These are phyloP conservation scores for Hyles vespertilio DNA, from an alignment of 1,140 invertebrate genomes.

Conservation along the genomic window DNA sequence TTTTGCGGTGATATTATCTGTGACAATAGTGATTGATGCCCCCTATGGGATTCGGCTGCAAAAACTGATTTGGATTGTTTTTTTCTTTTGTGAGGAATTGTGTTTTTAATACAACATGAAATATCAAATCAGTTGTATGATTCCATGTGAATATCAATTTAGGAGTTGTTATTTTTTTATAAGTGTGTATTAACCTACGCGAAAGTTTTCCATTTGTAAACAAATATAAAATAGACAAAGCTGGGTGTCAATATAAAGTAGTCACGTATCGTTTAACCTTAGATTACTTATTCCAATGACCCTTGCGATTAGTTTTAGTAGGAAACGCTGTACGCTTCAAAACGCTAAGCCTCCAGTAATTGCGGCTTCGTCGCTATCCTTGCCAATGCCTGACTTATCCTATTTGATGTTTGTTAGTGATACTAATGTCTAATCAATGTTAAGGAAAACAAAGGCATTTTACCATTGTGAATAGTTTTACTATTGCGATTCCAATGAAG, in stretches of 20 bases:
- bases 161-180: too few relatives aligned
- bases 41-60: too few relatives aligned
- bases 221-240: background rate
- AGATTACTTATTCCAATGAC: slow-evolving; percentile 39
- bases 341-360: slow-evolving; percentile 54
- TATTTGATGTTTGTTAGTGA: slow-evolving; percentile 36
- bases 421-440: slow-evolving; percentile 13
- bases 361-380: slow-evolving; percentile 41
- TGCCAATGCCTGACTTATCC: slow-evolving; percentile 37
- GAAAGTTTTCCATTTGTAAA: background rate
- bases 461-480: too few relatives aligned
- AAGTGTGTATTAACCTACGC: too few relatives aligned
- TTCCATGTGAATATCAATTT: too few relatives aligned
- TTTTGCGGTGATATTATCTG: background rate
- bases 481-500: too few relatives aligned
- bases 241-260: slow-evolving; percentile 7
- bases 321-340: slow-evolving; percentile 20
- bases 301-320: slow-evolving; percentile 33
- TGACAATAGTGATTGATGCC: background rate
- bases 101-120: too few relatives aligned
- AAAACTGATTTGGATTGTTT: too few relatives aligned
- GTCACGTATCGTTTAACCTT: slow-evolving; percentile 38
- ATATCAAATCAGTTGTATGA: too few relatives aligned
- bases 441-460: background rate
- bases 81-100: too few relatives aligned